phyloP scores from a whole-genome alignment of 2,888 invertebrate genomes.

The Kuschelorhynchus macadamiae region DNA sequence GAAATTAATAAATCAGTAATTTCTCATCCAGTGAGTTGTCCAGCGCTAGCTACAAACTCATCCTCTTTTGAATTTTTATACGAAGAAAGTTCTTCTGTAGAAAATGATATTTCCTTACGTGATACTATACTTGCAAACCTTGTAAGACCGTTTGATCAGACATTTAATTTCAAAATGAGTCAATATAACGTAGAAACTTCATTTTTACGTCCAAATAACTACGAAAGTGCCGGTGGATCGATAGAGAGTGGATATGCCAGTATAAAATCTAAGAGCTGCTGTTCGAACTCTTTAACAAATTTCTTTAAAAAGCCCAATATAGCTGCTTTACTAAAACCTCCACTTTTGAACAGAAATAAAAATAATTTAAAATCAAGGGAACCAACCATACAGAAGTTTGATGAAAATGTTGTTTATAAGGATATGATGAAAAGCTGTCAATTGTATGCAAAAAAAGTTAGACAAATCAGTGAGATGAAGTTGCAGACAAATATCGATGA shows the following conservation, averaged over 20 bases:
- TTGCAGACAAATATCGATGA: constrained; percentile 14
- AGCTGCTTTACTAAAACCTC: constrained; percentile 54
- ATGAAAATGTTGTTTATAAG: constrained; percentile 22
- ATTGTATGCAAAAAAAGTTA: constrained; percentile 50
- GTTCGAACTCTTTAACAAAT: constrained; percentile 40
- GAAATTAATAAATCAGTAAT: background rate
- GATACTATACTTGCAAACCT: constrained; percentile 28
- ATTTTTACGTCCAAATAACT: constrained; percentile 4
- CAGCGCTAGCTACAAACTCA: constrained; percentile 34
- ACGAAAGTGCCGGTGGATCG: constrained; percentile 44
- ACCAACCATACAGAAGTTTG: background rate
- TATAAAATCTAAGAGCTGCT: constrained; percentile 46
- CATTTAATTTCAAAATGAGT: constrained; percentile 28
- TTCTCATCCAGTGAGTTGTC: constrained; percentile 48
- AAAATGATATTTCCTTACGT: constrained; percentile 4
- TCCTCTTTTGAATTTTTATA: constrained; percentile 51
- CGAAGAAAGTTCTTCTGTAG: constrained; percentile 39
- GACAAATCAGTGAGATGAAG: constrained; percentile 34
- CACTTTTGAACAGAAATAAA: constrained; percentile 11
- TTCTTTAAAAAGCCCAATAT: constrained; percentile 58
- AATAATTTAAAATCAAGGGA: background rate
- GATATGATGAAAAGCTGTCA: constrained; percentile 51
- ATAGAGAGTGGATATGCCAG: constrained; percentile 58
- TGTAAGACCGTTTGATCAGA: constrained; percentile 39
- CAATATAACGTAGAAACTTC: constrained; percentile 44